Percentiles rank a stretch among this genome's conserved stretches.
These are phyloP conservation scores for Drosophila bipectinata DNA, from an alignment of 1,140 invertebrate species.

Conservation along the genomic window DNA sequence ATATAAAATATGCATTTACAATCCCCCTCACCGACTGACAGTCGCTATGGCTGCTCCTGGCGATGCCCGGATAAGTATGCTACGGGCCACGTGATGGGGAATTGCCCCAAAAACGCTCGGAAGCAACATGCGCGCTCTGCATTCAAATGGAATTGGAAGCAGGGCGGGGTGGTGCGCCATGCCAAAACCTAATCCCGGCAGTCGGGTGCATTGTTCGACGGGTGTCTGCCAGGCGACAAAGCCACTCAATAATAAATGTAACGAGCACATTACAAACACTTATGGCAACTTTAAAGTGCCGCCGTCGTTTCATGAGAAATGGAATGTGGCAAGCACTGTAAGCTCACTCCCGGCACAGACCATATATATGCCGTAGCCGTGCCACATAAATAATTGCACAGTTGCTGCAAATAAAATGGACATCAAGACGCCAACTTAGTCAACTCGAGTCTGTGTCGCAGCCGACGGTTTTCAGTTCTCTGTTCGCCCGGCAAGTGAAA, in stretches of 20 bases:
- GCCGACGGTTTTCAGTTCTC: neutral
- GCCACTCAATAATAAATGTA: slow-evolving; percentile 80
- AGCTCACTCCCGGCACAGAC: neutral
- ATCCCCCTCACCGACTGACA: slow-evolving; percentile 25
- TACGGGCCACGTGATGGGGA: slow-evolving; percentile 67
- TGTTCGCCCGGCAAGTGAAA: slow-evolving; percentile 65
- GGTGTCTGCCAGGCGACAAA: slow-evolving; percentile 52
- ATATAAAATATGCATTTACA: slow-evolving; percentile 81
- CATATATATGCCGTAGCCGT: slow-evolving; percentile 21
- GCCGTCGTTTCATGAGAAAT: slow-evolving; percentile 29
- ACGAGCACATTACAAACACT: slow-evolving; percentile 80
- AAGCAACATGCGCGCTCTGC: slow-evolving; percentile 31
- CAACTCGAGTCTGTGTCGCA: slow-evolving; percentile 38
- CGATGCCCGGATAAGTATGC: slow-evolving; percentile 71
- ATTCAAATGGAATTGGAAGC: slow-evolving; percentile 59
- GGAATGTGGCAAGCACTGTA: slow-evolving; percentile 30
- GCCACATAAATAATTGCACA: slow-evolving; percentile 73
- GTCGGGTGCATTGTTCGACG: slow-evolving; percentile 52
- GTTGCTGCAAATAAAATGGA: slow-evolving; percentile 78
- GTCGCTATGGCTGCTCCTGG: slow-evolving; percentile 17
- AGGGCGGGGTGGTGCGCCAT: neutral
- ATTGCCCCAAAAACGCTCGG: slow-evolving; percentile 59
- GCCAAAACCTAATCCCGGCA: slow-evolving; percentile 32
- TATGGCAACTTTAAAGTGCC: slow-evolving; percentile 73
- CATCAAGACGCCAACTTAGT: slow-evolving; percentile 74